These are phyloP conservation scores for Gymnoscopelus braueri DNA, from an alignment of 2,797 vertebrate genomes.

Conservation along the genomic window DNA sequence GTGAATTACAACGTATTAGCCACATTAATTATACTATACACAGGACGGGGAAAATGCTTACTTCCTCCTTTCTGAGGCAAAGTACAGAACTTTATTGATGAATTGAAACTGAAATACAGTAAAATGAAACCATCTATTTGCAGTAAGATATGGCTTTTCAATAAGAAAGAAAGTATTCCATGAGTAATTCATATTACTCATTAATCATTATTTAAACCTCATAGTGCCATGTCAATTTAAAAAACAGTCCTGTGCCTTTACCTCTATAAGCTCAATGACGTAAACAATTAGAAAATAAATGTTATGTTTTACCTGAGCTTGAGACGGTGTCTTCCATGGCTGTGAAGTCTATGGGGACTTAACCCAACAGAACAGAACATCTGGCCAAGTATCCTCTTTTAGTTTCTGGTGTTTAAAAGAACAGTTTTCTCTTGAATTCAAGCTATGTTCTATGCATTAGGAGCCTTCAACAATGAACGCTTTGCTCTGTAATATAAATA, in stretches of 20 bases:
- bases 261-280: slow-evolving; percentile 6
- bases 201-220: not conserved
- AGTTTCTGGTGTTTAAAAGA: not conserved
- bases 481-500: slow-evolving; percentile 74
- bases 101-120: not conserved
- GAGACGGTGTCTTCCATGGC: slow-evolving; percentile 61
- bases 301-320: slow-evolving; percentile 56
- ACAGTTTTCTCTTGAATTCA: slow-evolving; percentile 25
- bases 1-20: slow-evolving; percentile 4
- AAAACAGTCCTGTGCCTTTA: not conserved
- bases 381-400: slow-evolving; percentile 3
- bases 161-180: slow-evolving; percentile 1
- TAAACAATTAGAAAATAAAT: not conserved
- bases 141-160: not conserved
- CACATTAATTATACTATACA: slow-evolving; percentile 23
- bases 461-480: slow-evolving; percentile 51
- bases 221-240: not conserved
- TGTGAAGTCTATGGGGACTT: slow-evolving; percentile 38
- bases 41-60: slow-evolving; percentile 31
- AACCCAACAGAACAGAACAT: slow-evolving; percentile 41
- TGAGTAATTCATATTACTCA: not conserved
- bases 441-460: not conserved
- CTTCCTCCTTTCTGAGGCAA: slow-evolving; percentile 62
- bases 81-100: not conserved
- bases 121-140: not conserved